These are phyloP conservation scores for Drosophila neocordata DNA, from an alignment of 1,140 invertebrate genomes.

Conservation along the genomic window DNA sequence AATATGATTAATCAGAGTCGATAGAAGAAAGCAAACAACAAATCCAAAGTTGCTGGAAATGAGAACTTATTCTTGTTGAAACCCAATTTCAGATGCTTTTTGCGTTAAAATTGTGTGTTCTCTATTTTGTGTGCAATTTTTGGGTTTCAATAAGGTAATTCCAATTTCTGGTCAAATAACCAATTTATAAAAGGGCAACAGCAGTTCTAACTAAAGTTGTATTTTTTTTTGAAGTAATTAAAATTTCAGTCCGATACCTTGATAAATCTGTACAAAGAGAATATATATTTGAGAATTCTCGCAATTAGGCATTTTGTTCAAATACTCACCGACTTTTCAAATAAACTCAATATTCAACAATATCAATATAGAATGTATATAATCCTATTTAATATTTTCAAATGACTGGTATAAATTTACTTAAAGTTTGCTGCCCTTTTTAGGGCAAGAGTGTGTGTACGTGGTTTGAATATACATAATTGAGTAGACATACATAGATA, in stretches of 20 bases:
- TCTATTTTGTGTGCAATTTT: not conserved
- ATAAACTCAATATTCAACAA: slow-evolving; percentile 34
- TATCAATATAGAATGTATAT: slow-evolving; percentile 22
- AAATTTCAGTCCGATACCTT: not conserved
- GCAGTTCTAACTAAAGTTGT: not conserved
- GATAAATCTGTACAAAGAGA: not conserved
- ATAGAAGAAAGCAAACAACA: not conserved
- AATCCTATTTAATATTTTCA: slow-evolving; percentile 12
- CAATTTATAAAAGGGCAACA: slow-evolving; percentile 5
- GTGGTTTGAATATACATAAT: slow-evolving; percentile 22
- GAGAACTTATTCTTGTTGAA: slow-evolving; percentile 1
- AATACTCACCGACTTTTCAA: slow-evolving; percentile 17
- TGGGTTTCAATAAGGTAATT: not conserved
- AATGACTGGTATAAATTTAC: slow-evolving; percentile 10
- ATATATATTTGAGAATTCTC: not conserved
- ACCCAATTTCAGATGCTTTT: slow-evolving; percentile 3
- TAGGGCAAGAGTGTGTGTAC: not conserved
- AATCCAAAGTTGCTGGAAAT: not conserved
- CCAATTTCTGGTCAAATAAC: slow-evolving; percentile 2
- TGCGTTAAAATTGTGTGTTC: not conserved
- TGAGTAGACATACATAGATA: slow-evolving; percentile 29
- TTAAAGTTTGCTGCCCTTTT: slow-evolving; percentile 12
- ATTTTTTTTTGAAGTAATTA: not conserved
- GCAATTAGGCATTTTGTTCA: slow-evolving; percentile 7
- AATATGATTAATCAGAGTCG: slow-evolving; percentile 2